Percentiles rank a stretch among this genome's conserved stretches.
phyloP scores from a whole-genome alignment of 2,888 invertebrate genomes.

The Nymphalis polychloros region DNA sequence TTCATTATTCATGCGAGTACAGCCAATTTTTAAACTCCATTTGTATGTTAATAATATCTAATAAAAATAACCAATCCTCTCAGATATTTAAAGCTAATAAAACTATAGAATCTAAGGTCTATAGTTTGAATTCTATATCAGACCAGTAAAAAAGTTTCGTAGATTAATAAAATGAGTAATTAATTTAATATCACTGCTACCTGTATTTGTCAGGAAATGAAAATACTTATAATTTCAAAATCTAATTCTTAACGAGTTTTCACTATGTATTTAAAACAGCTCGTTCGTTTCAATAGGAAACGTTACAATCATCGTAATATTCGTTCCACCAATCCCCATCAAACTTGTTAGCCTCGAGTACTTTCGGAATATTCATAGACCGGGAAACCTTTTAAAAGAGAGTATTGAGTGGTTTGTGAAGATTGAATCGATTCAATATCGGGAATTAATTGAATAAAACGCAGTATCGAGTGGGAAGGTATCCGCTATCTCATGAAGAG shows the following conservation, averaged over 20 bases:
- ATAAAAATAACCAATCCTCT: too few species aligned
- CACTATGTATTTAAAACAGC: neutral
- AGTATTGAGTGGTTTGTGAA: slow-evolving; percentile 43
- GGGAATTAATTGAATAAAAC: slow-evolving; percentile 77
- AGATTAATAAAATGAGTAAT: neutral
- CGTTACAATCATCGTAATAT: slow-evolving; percentile 33
- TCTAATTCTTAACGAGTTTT: neutral
- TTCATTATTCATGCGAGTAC: too few species aligned
- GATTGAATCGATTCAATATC: slow-evolving; percentile 57
- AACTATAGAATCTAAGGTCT: too few species aligned
- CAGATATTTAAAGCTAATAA: too few species aligned
- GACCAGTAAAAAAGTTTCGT: too few species aligned
- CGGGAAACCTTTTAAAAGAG: slow-evolving; percentile 43
- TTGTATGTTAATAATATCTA: too few species aligned
- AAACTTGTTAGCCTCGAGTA: slow-evolving; percentile 43
- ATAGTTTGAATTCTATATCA: too few species aligned
- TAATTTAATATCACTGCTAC: neutral
- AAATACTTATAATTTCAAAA: neutral
- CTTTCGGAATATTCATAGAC: slow-evolving; percentile 56
- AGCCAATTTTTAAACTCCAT: too few species aligned
- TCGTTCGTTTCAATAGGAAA: slow-evolving; percentile 15
- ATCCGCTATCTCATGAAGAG: slow-evolving; percentile 34
- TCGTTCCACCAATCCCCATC: slow-evolving; percentile 30
- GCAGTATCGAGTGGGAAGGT: slow-evolving; percentile 55
- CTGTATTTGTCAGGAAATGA: neutral